Conservation (phyloP, 2,113 vertebrate species). For the Cyprinus carpio region DNA sequence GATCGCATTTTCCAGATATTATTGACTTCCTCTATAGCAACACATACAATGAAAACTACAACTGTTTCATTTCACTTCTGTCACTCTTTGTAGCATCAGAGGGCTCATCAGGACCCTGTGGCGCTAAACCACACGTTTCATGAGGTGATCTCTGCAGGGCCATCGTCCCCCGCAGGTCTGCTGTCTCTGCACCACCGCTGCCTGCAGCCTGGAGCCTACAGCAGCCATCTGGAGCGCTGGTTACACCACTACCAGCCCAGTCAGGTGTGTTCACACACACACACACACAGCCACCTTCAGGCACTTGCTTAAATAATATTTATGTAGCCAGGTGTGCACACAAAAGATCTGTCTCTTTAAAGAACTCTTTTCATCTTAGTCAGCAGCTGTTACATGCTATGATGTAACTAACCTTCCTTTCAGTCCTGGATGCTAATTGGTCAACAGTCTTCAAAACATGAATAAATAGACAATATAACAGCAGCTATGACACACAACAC, state of each 20-base stretch:
- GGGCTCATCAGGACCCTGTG: conserved; percentile 80
- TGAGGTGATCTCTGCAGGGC: conserved; percentile 81
- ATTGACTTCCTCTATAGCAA: background rate
- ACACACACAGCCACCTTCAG: background rate
- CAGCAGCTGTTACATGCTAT: background rate
- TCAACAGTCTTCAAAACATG: background rate
- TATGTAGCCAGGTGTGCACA: conserved; percentile 62
- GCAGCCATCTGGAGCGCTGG: conserved; percentile 84
- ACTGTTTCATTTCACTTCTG: conserved; percentile 3
- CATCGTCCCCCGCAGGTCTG: conserved; percentile 74
- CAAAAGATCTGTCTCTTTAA: background rate
- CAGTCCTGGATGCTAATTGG: background rate
- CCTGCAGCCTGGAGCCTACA: conserved; percentile 82
- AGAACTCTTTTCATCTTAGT: background rate
- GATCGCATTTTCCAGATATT: background rate
- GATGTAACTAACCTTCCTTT: background rate
- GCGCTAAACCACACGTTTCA: conserved; percentile 86
- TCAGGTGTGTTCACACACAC: conserved; percentile 72
- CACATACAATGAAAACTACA: background rate
- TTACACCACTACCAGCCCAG: conserved; percentile 78
- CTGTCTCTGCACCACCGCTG: conserved; percentile 81
- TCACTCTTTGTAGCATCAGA: conserved; percentile 78
- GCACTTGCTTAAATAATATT: conserved; percentile 78
- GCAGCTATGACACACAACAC: background rate
- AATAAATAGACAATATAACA: background rate